These are phyloP conservation scores for Nasonia oneida DNA, from an alignment of 2,888 invertebrate species.

Conservation along the genomic window DNA sequence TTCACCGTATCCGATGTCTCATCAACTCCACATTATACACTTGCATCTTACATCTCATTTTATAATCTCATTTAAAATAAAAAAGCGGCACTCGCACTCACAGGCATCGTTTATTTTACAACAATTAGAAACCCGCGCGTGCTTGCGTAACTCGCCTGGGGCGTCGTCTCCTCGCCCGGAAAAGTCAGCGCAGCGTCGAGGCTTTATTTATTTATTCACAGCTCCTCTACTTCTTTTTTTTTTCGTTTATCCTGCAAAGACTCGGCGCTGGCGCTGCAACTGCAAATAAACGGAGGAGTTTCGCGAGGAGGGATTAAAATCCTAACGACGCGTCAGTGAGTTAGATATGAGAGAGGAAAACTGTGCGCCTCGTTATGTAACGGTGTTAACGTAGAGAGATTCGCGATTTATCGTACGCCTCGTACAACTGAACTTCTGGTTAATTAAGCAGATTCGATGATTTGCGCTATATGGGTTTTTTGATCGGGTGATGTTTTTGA, in stretches of 20 bases:
- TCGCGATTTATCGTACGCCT: neutral
- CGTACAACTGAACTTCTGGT: neutral
- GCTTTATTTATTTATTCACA: constrained; percentile 12
- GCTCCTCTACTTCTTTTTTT: neutral
- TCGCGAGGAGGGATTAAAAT: neutral
- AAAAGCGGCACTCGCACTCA: neutral
- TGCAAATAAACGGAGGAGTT: constrained; percentile 14
- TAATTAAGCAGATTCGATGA: neutral
- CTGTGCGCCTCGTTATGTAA: neutral
- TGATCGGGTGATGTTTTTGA: neutral
- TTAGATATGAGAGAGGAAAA: neutral
- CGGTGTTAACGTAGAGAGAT: neutral
- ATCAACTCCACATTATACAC: no score
- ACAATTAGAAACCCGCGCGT: constrained; percentile 1
- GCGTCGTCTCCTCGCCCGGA: constrained; percentile 28
- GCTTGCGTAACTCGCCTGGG: neutral
- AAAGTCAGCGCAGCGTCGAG: neutral
- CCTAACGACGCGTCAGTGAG: neutral
- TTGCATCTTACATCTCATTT: neutral
- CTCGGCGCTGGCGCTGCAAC: neutral
- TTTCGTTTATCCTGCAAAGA: neutral
- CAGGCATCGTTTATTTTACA: constrained; percentile 3
- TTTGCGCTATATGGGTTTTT: neutral
- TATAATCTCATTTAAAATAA: neutral
- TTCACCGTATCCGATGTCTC: neutral